Conservation (phyloP, 2,888 invertebrate genomes). For the Agrochola lota region DNA sequence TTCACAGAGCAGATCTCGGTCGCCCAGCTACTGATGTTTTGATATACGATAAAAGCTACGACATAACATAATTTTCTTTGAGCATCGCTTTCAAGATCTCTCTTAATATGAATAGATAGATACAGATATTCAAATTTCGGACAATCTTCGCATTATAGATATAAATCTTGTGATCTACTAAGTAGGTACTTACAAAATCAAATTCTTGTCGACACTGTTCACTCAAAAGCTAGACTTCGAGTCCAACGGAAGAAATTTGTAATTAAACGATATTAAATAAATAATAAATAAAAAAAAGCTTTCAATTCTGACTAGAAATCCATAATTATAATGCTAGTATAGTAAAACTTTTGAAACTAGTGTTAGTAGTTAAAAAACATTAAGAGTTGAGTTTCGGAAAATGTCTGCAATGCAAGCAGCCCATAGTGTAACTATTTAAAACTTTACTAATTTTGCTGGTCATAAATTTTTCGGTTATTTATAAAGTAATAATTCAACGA, state of each 20-base stretch:
- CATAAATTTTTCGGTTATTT: constrained; percentile 35
- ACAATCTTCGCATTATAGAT: not conserved
- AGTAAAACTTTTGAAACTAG: too few relatives aligned
- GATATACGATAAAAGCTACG: not conserved
- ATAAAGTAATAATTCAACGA: constrained; percentile 26
- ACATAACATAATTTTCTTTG: not conserved
- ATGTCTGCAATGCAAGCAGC: not conserved
- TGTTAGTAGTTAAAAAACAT: too few relatives aligned
- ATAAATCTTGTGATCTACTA: not conserved
- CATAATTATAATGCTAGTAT: too few relatives aligned
- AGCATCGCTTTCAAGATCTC: not conserved
- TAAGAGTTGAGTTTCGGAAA: not conserved
- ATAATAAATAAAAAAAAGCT: too few relatives aligned
- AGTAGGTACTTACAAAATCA: too few relatives aligned
- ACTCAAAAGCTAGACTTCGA: not conserved
- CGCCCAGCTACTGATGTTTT: not conserved
- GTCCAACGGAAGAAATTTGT: not conserved
- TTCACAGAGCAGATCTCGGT: too few relatives aligned
- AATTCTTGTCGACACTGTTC: too few relatives aligned
- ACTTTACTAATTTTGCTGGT: not conserved
- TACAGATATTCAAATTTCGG: too few relatives aligned
- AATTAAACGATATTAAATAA: not conserved
- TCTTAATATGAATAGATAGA: not conserved
- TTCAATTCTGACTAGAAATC: too few relatives aligned
- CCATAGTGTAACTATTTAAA: constrained; percentile 14